Base-by-base conservation (phyloP, 2,888 invertebrate genomes). In the Drosophila prolongata region DNA sequence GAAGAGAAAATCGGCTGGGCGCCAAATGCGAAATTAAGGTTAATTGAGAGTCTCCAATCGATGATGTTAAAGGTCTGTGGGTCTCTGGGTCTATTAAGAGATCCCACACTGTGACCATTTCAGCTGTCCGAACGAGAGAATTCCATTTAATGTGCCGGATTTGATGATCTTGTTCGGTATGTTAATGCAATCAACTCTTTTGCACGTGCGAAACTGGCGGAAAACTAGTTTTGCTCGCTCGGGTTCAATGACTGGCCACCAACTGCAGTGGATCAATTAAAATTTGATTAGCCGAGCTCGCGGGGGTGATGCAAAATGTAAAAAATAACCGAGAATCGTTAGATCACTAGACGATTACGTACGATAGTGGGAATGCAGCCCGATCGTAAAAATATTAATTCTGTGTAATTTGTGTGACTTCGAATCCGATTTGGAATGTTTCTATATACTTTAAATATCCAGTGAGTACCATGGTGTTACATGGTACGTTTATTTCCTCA, bases 21-120 rank as follows among this genome's bases (percentile, higher is more conserved):
- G 65, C 75, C 75, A 52, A 55, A 35, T 68, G 75, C 69, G 37
- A 69, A 69, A 82, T 84, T 87, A 67, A 56, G 82, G 82, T 87
- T 87, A 82, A 86, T 83, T 62, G 64, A 66, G 62, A 69, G 40
- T 62, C 61, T 47, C 19, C 60, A 37, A 49, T 14, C 24, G 58
- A 58, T 49, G 58, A 58, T 49, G 62, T 64, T 42, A 64, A 42
- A 64, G 62, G 62, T 64, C 62, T 64, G 8, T 47, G 49, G 64
- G 65, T 42, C 30, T 30, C 8, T 8, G 30, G 30, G 30, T 49
- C 53, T 53, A 59, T 57, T 49, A 35, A 10, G 34, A 43, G 47
- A 64, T 64, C 38, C 44, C 60, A 34, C 47, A 62, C 10, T 43
- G 42, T 14, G 55, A 1, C 27, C 24, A 10, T 10, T 9, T 24